Evolutionary conservation across 2,113 vertebrate species (phyloP), one percentile per base, ranked within the genome.

Genomic region (Calonectris borealis): DNA sequence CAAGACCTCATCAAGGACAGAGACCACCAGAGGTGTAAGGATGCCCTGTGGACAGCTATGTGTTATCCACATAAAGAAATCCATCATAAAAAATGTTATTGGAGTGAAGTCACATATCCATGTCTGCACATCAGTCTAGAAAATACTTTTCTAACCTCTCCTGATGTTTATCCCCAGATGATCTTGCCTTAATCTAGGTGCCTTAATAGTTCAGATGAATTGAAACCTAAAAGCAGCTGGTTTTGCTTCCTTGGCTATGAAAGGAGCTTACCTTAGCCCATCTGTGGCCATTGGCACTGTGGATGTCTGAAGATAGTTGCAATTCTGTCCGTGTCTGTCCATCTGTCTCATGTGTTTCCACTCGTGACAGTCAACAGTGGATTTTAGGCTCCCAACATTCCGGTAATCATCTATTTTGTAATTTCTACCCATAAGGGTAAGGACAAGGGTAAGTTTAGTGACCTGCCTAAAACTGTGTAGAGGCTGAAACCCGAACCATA

Each of bases 301-400:
- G 52, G 34, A 21, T 71, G 19, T 76, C 38, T 71, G 51, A 89
- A 49, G 7, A 61, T 66, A 2, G 1, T 62, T 81, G 54, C 46
- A 72, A 13, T 85, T 93, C 54, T 40, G 4, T 49, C 77, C 4
- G 0, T 49, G 38, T 61, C 51, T 70, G 40, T 81, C 26, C 13
- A 16, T 44, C 32, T 72, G 22, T 62, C 77, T 81, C 10, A 7
- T 13, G 8, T 44, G 16, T 73, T 90, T 94, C 55, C 38, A 54
- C 6, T 38, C 7, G 0, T 32, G 16, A 75, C 8, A 10, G 29
- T 40, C 0, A 4, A 20, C 36, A 62, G 36, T 29, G 55, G 21
- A 62, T 77, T 93, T 62, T 52, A 83, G 18, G 36, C 19, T 82
- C 48, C 26, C 36, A 86, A 6, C 6, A 71, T 40, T 83, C 46